Percentiles rank a stretch among this genome's conserved stretches.
These are phyloP conservation scores for Halcyon chelicuti DNA, from an alignment of 2,797 vertebrate genomes.

Conservation along the genomic window DNA sequence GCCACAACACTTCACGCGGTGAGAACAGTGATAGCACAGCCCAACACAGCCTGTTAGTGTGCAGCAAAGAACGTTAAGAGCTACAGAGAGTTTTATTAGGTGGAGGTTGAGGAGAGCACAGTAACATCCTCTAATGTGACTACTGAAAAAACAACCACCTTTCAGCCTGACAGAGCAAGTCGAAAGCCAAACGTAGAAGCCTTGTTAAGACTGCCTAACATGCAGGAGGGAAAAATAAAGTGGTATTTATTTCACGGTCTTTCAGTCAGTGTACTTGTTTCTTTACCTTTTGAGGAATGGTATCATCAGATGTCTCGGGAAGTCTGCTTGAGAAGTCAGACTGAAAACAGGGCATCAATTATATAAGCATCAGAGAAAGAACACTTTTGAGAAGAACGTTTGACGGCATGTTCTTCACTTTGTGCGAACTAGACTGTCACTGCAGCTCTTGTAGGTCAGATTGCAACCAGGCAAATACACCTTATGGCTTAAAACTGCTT, in stretches of 20 bases:
- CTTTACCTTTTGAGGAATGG: constrained; percentile 86
- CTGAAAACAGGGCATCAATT: constrained; percentile 85
- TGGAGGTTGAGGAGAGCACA: constrained; percentile 38
- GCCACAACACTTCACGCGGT: constrained; percentile 3
- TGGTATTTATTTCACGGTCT: constrained; percentile 59
- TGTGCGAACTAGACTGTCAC: not conserved
- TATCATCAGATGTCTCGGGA: constrained; percentile 81
- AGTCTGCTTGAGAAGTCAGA: constrained; percentile 82
- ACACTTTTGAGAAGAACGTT: constrained; percentile 46
- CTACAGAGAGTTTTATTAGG: constrained; percentile 48
- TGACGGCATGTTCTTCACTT: not conserved
- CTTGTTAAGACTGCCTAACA: constrained; percentile 79
- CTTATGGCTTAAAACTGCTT: not conserved
- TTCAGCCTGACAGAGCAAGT: constrained; percentile 59
- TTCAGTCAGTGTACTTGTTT: constrained; percentile 33
- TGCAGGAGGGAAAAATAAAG: constrained; percentile 68
- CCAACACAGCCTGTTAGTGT: constrained; percentile 76
- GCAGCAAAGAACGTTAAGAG: constrained; percentile 39
- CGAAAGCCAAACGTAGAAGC: constrained; percentile 70
- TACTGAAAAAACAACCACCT: not conserved
- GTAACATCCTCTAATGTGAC: not conserved
- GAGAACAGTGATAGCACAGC: constrained; percentile 64
- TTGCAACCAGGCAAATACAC: not conserved
- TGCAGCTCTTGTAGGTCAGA: not conserved
- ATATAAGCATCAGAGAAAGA: constrained; percentile 76